Base-by-base conservation (phyloP, 2,888 invertebrate species). In the Brassicogethes aeneus region DNA sequence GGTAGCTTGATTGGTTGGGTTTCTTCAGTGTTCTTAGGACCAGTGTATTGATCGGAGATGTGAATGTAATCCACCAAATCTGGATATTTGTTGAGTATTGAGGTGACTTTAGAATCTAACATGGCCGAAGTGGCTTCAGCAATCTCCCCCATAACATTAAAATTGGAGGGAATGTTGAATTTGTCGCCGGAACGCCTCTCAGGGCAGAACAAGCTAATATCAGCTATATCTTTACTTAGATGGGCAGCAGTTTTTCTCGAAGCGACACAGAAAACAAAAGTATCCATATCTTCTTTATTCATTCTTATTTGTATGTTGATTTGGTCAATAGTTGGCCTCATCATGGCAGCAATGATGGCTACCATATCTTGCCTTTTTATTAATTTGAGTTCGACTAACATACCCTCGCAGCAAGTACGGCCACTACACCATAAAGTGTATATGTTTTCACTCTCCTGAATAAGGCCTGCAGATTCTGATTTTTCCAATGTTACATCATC, bases 381-480 rank as follows among this genome's bases (percentile, higher is more conserved):
- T 48, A 97, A 79, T 64, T 91, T 91, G 38, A 99, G 72, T 59
- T 97, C 95, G 1, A 96, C 87, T 40, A 97, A 72, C 93, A 97
- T 93, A 23, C 96, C 96, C 64, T 96, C 95, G 57, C 95, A 93
- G 62, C 93, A 94, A 10, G 85, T 80, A 29, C 97, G 74, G 0
- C 97, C 97, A 51, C 92, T 91, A 66, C 96, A 96, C 91, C 96
- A 97, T 51, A 97, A 74, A 1, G 86, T 88, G 69, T 92, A 97
- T 40, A 89, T 78, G 60, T 91, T 92, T 69, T 97, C 96, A 33
- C 94, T 94, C 66, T 97, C 96, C 39, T 58, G 58, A 16, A 53
- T 41, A 8, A 59, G 44, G 31, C 40, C 50, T 3, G 50, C 55
- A 37, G 55, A 55, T 44, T 64, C 64, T 36, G 51, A 53, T 46